These are phyloP conservation scores for Drosophila oshimai DNA, from an alignment of 1,140 invertebrate genomes.

Conservation along the genomic window DNA sequence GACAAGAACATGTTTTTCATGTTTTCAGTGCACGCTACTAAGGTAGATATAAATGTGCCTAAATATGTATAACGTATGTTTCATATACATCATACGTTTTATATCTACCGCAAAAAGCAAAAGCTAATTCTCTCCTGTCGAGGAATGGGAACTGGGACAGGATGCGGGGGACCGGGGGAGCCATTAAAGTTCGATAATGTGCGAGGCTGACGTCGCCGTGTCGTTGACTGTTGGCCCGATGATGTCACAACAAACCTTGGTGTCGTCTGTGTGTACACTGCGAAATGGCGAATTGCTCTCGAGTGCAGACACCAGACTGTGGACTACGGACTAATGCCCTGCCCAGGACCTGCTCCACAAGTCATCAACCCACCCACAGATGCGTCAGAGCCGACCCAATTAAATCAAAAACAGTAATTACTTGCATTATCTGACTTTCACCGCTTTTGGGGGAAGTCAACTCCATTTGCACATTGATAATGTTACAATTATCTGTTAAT, in stretches of 20 bases:
- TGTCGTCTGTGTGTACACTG: conserved; percentile 45
- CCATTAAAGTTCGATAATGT: conserved; percentile 80
- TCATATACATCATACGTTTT: conserved; percentile 31
- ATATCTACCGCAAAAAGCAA: conserved; percentile 56
- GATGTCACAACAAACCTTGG: conserved; percentile 72
- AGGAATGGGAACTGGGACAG: neutral
- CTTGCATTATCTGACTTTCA: conserved; percentile 58
- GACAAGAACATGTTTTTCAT: neutral
- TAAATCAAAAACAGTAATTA: conserved; percentile 69
- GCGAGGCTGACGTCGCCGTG: conserved; percentile 57
- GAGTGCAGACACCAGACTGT: conserved; percentile 16
- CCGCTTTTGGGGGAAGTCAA: conserved; percentile 29
- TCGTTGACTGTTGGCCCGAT: conserved; percentile 68
- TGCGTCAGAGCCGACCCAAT: conserved; percentile 49
- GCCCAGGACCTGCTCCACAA: conserved; percentile 14
- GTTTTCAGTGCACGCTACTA: neutral
- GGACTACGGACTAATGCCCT: conserved; percentile 10
- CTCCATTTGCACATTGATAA: conserved; percentile 53
- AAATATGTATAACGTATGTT: no score
- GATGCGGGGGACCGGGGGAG: conserved; percentile 13
- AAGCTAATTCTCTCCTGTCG: conserved; percentile 67
- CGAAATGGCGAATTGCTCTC: conserved; percentile 28
- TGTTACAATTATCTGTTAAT: conserved; percentile 47
- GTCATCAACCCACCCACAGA: neutral
- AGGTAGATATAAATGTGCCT: neutral